Base-by-base conservation (phyloP, 2,888 invertebrate species). In the Eumacrocentrus americanus region DNA sequence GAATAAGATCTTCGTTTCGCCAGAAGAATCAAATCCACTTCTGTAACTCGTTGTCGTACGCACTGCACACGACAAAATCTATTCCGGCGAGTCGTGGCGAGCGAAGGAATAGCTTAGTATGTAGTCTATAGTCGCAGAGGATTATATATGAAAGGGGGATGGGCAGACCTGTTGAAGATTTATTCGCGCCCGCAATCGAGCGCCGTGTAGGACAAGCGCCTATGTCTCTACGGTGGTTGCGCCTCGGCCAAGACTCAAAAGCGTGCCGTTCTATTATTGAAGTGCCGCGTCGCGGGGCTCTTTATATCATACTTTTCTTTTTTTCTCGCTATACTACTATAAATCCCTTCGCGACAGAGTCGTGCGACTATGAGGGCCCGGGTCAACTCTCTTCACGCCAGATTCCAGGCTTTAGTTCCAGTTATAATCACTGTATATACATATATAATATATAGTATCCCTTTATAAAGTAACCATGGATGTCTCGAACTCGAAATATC, bases 251-350 rank as follows among this genome's bases (percentile, higher is more conserved):
- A 66, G 61, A 64, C 67, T 76, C 75, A 77, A 75, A 77, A 76
- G 76, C 74, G 71, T 76, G 72, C 74, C 75, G 71, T 75, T 77
- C 77, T 76, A 78, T 78, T 78, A 78, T 78, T 78, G 74, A 77
- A 75, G 70, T 65, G 59, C 65, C 61, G 61, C 50, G 62, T 63
- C 63, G 62, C 62, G 63, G 64, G 67, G 65, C 63, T 64, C 61
- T 63, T 68, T 42, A 46, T 44, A 14, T 34, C 12, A 46, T 38
- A 52, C 46, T 52, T 38, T 47, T 56, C 22, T 40, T 42, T 14
- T 50, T 25, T 16, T 48, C 22, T 42, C 42, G 11, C 18, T 37
- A 12, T 14, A 25, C 20, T 23, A 25, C 16, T 42, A n/a, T 44
- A 50, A 40, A 46, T 55, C 60, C 60, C 60, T 56, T 51, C 40